Evolutionary conservation across 2,797 vertebrate species (phyloP).

Genomic region (Etheostoma perlongum): DNA sequence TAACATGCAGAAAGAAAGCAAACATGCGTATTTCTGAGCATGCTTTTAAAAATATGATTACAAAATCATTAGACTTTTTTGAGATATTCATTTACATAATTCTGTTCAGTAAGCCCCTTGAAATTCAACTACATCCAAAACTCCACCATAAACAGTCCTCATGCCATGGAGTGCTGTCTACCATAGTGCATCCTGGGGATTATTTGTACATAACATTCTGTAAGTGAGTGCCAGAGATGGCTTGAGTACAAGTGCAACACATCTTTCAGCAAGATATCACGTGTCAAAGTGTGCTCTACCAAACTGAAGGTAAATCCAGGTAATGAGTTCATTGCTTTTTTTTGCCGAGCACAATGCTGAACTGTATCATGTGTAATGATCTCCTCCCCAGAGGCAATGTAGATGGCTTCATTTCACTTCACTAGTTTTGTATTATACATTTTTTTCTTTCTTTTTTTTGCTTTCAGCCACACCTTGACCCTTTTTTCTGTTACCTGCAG

Average conservation of each 20-base stretch:
- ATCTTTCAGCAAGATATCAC: neutral
- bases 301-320: neutral
- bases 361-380: neutral
- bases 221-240: too few species aligned
- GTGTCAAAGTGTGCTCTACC: neutral
- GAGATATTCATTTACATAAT: neutral
- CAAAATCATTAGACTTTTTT: neutral
- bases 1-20: neutral
- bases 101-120: neutral
- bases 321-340: neutral
- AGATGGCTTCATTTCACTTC: conserved; percentile 21
- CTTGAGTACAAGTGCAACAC: too few species aligned
- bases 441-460: neutral
- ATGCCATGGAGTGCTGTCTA: too few species aligned
- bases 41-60: neutral
- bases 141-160: neutral
- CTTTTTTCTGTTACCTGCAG: neutral
- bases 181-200: neutral
- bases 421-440: conserved; percentile 1
- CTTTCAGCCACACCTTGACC: conserved; percentile 35
- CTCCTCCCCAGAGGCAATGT: conserved; percentile 1
- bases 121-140: neutral
- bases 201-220: neutral
- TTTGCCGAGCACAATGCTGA: neutral
- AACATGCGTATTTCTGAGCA: neutral